Conservation (phyloP, 1,140 invertebrate genomes). For the Venturia canescens region DNA sequence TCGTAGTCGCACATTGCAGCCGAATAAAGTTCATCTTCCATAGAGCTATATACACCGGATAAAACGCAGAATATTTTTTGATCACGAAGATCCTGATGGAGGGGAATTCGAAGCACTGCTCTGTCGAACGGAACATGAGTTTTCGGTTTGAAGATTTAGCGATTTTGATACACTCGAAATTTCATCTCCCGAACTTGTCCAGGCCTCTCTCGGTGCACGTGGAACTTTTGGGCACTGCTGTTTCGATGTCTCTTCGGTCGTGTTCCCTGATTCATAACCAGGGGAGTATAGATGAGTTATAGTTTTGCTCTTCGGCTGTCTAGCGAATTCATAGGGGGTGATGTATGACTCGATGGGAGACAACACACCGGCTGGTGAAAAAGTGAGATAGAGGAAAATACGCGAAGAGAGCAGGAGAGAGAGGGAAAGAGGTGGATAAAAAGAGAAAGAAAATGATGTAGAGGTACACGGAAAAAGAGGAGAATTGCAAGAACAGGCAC, state of each 20-base stretch:
- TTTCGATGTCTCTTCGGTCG: slow-evolving; percentile 20
- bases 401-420: slow-evolving; percentile 43
- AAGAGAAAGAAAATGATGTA: neutral
- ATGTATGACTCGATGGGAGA: slow-evolving; percentile 72
- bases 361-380: slow-evolving; percentile 9
- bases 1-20: too few relatives aligned
- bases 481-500: neutral
- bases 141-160: slow-evolving; percentile 58
- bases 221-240: slow-evolving; percentile 24
- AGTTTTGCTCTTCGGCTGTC: slow-evolving; percentile 69
- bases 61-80: neutral
- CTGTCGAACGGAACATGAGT: slow-evolving; percentile 2
- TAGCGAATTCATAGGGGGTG: slow-evolving; percentile 68
- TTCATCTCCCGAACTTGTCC: slow-evolving; percentile 54
- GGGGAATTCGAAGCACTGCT: neutral
- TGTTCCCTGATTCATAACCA: neutral
- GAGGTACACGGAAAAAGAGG: neutral
- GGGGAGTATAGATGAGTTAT: slow-evolving; percentile 72
- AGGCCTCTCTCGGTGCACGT: slow-evolving; percentile 9
- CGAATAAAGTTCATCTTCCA: too few relatives aligned
- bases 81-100: neutral
- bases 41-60: too few relatives aligned
- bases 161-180: slow-evolving; percentile 68
- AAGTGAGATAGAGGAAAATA: neutral
- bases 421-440: slow-evolving; percentile 61